Evolutionary conservation across 1,140 invertebrate species (phyloP).

Genomic region (Triops cancriformis): DNA sequence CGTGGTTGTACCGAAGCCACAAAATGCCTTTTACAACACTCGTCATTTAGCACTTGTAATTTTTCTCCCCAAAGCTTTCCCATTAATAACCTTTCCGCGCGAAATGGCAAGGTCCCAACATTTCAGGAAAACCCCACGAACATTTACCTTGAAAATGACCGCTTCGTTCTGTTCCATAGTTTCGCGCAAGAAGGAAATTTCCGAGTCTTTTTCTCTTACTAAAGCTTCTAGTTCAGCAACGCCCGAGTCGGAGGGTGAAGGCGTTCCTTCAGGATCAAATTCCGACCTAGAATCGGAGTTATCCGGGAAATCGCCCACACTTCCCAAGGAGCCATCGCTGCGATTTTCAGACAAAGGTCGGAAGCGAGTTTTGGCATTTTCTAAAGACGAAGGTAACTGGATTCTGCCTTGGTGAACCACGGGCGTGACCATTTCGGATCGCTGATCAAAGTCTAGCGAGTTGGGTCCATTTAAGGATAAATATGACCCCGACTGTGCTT

Average conservation of each 20-base stretch:
- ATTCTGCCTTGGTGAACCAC: conserved; percentile 25
- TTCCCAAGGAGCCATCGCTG: conserved; percentile 16
- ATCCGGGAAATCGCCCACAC: conserved; percentile 23
- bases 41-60: background rate
- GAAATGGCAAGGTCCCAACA: too few species aligned
- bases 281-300: conserved; percentile 14
- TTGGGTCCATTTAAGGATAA: background rate
- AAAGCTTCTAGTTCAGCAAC: conserved; percentile 68
- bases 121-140: conserved; percentile 6
- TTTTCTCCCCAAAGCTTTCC: background rate
- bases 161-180: conserved; percentile 72
- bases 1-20: background rate
- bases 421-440: conserved; percentile 19
- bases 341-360: conserved; percentile 18
- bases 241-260: conserved; percentile 70
- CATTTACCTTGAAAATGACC: conserved; percentile 51
- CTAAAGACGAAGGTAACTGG: background rate
- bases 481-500: background rate
- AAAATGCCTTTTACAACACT: background rate
- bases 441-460: background rate
- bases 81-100: background rate
- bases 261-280: conserved; percentile 42
- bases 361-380: conserved; percentile 13
- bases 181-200: conserved; percentile 59
- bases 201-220: conserved; percentile 59